Conservation (phyloP, 1,140 invertebrate genomes). For the Lepidotrigona ventralis region DNA sequence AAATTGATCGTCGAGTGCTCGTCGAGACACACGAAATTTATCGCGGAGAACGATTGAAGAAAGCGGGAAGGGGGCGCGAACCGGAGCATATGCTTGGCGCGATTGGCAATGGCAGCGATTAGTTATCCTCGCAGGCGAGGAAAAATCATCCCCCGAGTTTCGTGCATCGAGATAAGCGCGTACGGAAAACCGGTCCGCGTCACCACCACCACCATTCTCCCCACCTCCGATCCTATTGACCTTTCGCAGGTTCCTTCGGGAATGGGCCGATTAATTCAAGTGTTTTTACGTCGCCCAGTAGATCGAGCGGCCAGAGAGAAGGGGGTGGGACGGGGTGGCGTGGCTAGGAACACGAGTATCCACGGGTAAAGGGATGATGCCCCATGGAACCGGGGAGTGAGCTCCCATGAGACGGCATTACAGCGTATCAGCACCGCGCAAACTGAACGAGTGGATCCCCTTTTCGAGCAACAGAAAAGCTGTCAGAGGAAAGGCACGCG, state of each 20-base stretch:
- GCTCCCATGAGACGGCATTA: slow-evolving; percentile 75
- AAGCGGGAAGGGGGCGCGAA: not conserved
- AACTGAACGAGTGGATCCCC: slow-evolving; percentile 72
- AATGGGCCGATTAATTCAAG: slow-evolving; percentile 68
- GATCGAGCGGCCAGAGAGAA: slow-evolving; percentile 6
- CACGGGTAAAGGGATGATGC: slow-evolving; percentile 40
- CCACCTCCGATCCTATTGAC: slow-evolving; percentile 60
- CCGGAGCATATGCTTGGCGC: slow-evolving; percentile 53
- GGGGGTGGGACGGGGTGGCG: not conserved
- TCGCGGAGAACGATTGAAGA: slow-evolving; percentile 15
- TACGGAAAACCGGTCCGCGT: slow-evolving; percentile 10
- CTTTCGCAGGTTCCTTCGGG: slow-evolving; percentile 69
- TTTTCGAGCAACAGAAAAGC: slow-evolving; percentile 56
- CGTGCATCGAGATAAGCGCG: slow-evolving; percentile 61
- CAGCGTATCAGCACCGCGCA: slow-evolving; percentile 78
- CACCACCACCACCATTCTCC: slow-evolving; percentile 6
- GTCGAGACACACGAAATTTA: slow-evolving; percentile 16
- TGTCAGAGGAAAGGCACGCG: not conserved
- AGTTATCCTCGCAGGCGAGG: slow-evolving; percentile 41
- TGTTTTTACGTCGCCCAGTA: slow-evolving; percentile 63
- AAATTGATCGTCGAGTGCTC: not conserved
- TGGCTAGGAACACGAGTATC: slow-evolving; percentile 50
- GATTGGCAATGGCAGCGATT: slow-evolving; percentile 52
- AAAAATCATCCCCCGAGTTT: slow-evolving; percentile 1
- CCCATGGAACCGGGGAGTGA: slow-evolving; percentile 49